These are phyloP conservation scores for Lacerta viridis DNA, from an alignment of 2,797 vertebrate genomes.

Conservation along the genomic window DNA sequence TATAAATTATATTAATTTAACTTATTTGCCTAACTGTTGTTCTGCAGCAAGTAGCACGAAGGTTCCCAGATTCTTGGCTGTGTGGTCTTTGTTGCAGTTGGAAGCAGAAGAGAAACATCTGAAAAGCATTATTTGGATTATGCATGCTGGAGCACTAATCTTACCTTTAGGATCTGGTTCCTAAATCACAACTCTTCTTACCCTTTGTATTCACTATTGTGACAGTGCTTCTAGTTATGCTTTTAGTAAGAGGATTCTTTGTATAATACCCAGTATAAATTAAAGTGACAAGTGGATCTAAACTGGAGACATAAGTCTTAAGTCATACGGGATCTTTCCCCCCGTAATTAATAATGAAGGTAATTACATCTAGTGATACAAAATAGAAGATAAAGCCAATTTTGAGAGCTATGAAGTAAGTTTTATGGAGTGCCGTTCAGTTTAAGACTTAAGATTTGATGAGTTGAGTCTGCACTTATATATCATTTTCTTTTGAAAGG, in stretches of 20 bases:
- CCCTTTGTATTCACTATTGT: constrained; percentile 38
- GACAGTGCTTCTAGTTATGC: constrained; percentile 7
- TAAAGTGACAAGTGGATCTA: constrained; percentile 2
- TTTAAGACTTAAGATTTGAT: constrained; percentile 25
- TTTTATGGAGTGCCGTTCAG: constrained; percentile 6
- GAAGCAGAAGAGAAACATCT: constrained; percentile 80
- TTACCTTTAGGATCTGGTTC: constrained; percentile 78
- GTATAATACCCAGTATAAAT: constrained; percentile 29
- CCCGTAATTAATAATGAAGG: constrained; percentile 10
- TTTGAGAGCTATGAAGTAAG: constrained; percentile 16
- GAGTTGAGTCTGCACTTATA: rapidly evolving
- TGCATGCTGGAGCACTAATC: constrained; percentile 74
- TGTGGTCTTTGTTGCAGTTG: constrained; percentile 75
- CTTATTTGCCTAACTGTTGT: constrained; percentile 84
- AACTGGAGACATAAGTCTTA: constrained; percentile 24
- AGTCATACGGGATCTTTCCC: not conserved
- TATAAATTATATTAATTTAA: constrained; percentile 84
- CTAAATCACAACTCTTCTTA: constrained; percentile 66
- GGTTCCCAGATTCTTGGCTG: constrained; percentile 82
- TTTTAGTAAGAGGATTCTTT: constrained; percentile 45
- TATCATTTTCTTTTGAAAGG: constrained; percentile 44
- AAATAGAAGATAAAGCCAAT: constrained; percentile 21
- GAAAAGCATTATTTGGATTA: constrained; percentile 79
- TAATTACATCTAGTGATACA: constrained; percentile 5
- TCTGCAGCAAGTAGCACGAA: constrained; percentile 79